Conservation (phyloP, 2,113 vertebrate species). For the Pelecanus crispus region DNA sequence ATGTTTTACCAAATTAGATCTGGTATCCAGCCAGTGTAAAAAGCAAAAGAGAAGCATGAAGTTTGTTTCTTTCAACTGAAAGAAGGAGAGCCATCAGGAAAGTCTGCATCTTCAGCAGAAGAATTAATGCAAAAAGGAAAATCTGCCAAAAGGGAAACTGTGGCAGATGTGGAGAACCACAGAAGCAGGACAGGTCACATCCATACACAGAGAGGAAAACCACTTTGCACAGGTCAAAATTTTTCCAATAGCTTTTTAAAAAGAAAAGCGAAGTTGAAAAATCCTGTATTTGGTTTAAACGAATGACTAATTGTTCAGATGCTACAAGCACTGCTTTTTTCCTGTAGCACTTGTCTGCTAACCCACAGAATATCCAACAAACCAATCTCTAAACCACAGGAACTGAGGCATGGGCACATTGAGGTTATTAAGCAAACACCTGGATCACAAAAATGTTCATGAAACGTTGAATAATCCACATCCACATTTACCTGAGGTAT, state of each 20-base stretch:
- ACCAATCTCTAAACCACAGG: neutral
- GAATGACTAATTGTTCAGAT: neutral
- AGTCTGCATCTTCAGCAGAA: neutral
- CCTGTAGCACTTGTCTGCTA: neutral
- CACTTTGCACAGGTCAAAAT: neutral
- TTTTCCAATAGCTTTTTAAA: neutral
- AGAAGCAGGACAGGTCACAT: neutral
- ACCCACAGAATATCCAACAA: neutral
- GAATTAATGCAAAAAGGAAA: neutral
- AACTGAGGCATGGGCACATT: fast-evolving
- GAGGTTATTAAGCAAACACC: neutral
- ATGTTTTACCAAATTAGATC: neutral
- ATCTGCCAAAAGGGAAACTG: neutral
- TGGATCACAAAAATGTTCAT: neutral
- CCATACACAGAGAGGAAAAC: neutral
- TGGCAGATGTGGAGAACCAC: fast-evolving
- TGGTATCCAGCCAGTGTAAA: neutral
- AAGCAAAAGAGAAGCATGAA: neutral
- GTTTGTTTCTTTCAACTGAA: neutral
- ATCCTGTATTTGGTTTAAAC: neutral
- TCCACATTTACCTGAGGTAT: neutral
- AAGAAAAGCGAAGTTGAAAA: neutral
- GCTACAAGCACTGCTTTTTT: neutral
- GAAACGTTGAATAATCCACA: neutral
- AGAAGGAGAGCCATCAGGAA: neutral